Base-by-base conservation (phyloP, 2,888 invertebrate species). In the Caenorhabditis sp. region DNA sequence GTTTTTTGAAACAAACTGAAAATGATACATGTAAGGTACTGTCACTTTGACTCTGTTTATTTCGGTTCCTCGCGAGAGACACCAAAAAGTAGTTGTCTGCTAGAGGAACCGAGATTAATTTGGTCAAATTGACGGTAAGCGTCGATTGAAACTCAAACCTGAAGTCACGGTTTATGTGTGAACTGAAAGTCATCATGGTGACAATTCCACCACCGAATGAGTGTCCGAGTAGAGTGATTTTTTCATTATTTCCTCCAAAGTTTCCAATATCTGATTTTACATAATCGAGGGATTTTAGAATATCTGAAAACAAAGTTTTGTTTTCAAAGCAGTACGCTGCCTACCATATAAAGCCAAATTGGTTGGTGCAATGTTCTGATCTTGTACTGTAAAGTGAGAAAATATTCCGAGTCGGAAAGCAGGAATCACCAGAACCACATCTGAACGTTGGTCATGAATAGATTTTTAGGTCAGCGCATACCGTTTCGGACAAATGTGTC, bases 311-410 rank as follows among this genome's bases (percentile, higher is more conserved):
- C n/a, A n/a, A n/a, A n/a, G n/a, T n/a, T n/a, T n/a, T n/a, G n/a
- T n/a, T n/a, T n/a, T n/a, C n/a, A n/a, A n/a, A n/a, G n/a, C n/a
- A n/a, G n/a, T n/a, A n/a, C n/a, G n/a, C n/a, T n/a, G n/a, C n/a
- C n/a, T 35, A 86, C 86, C 89, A 58, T 88, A 85, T 16, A 89
- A 10, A 0, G 85, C 89, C 19, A 90, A 72, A 79, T 89, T 89
- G 12, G 79, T 72, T 5, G 87, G 88, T 3, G 86, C 82, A 12
- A 79, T 59, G 6, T 58, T 24, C 10, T 82, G 76, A 61, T 90
- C 85, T 31, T 81, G 80, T 14, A 88, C 68, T 14, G 77, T 69
- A 10, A 89, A 73, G 19, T 86, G 80, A 1, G 85, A 88, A 31
- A 87, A 80, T 2, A 84, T 56, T 0, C 89, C 89, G 10, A 89